Percentiles rank a stretch among this genome's conserved stretches.
Evolutionary conservation across 1,140 invertebrate species (phyloP).

Genomic region (Ostrea edulis): DNA sequence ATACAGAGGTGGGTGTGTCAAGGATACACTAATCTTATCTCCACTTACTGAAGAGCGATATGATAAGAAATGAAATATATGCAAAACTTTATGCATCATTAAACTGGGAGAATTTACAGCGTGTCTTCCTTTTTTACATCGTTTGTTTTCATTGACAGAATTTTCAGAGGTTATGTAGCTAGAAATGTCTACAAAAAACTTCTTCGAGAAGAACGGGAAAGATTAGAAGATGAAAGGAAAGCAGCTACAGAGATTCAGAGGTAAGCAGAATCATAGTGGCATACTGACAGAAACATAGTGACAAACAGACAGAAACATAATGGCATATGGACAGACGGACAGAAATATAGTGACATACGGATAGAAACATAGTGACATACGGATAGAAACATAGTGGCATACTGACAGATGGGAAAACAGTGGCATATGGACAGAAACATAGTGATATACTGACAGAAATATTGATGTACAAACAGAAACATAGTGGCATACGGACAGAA

Average conservation of each 20-base stretch:
- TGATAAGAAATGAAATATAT: background rate
- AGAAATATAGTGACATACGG: no score
- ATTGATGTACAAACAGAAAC: conserved; percentile 58
- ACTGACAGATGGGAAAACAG: no score
- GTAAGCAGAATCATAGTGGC: conserved; percentile 49
- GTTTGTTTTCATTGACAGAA: conserved; percentile 55
- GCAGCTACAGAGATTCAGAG: conserved; percentile 71
- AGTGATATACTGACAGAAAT: background rate
- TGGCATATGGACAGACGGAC: no score
- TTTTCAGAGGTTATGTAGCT: conserved; percentile 76
- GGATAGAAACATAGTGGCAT: no score
- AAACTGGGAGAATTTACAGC: background rate
- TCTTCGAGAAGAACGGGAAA: conserved; percentile 66
- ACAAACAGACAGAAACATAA: no score
- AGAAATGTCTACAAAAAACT: conserved; percentile 72
- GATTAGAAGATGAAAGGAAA: conserved; percentile 68
- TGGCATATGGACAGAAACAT: no score
- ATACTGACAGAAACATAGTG: background rate
- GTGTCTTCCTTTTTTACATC: background rate
- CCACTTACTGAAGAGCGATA: background rate
- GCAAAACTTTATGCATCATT: background rate
- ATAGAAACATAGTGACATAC: background rate
- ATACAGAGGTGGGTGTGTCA: conserved; percentile 71
- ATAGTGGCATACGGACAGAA: background rate
- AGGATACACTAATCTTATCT: background rate